Percentiles rank a stretch among this genome's conserved stretches.
Conservation (phyloP, 2,797 vertebrate species). For the Alfaro cultratus region DNA sequence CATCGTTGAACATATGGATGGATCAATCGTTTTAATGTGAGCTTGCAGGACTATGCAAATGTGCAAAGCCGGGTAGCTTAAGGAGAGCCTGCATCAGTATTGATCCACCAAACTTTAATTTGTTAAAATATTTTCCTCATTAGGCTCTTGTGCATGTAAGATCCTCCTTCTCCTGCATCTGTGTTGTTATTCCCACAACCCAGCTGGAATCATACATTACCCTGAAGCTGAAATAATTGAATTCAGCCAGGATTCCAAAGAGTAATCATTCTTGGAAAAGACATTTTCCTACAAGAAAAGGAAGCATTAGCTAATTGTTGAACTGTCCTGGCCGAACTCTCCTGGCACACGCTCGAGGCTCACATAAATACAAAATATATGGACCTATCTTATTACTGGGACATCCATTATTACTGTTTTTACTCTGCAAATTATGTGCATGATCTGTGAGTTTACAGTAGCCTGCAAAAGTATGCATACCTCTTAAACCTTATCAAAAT, state of each 20-base stretch:
- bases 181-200: neutral
- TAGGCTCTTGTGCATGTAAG: neutral
- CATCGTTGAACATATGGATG: conserved; percentile 51
- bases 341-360: conserved; percentile 31
- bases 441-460: neutral
- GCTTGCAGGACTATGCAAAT: conserved; percentile 10
- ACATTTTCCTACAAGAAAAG: conserved; percentile 30
- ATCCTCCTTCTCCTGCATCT: neutral
- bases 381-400: conserved; percentile 25
- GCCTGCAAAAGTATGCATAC: neutral
- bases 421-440: neutral
- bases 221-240: conserved; percentile 21
- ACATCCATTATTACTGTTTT: conserved; percentile 22
- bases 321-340: conserved; percentile 29
- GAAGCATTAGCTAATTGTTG: conserved; percentile 52
- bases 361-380: conserved; percentile 26
- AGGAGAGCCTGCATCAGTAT: neutral
- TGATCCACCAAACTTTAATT: conserved; percentile 7
- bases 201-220: conserved; percentile 22
- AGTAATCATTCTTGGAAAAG: conserved; percentile 34
- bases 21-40: conserved; percentile 59
- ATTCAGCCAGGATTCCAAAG: conserved; percentile 17
- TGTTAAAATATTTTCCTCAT: neutral
- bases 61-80: neutral
- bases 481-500: neutral